These are phyloP conservation scores for Rhodinocichla rosea DNA, from an alignment of 2,113 vertebrate genomes.

Conservation along the genomic window DNA sequence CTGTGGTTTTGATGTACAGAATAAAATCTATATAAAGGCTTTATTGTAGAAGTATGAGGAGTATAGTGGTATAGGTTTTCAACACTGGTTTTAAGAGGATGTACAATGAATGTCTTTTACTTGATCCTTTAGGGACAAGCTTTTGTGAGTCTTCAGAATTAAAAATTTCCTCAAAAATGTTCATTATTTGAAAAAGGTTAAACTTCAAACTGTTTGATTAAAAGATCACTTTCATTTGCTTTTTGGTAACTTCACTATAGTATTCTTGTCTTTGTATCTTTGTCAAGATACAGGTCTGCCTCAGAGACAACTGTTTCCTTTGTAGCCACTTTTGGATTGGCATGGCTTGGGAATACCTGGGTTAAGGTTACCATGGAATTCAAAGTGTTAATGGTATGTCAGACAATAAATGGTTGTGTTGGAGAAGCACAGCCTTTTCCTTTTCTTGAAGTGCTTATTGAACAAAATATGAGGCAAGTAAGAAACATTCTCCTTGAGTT, in stretches of 20 bases:
- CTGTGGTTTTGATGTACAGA: background rate
- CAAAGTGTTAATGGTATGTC: background rate
- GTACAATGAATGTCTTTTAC: rapidly evolving
- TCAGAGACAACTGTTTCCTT: background rate
- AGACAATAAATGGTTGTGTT: background rate
- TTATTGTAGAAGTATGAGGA: background rate
- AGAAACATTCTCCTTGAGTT: background rate
- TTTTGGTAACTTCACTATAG: background rate
- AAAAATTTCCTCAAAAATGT: background rate
- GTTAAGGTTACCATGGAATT: background rate
- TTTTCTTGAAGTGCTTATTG: background rate
- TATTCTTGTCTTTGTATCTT: background rate
- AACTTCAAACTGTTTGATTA: background rate
- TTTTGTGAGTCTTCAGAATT: background rate
- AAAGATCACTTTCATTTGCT: background rate
- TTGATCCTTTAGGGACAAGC: background rate
- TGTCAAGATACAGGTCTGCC: background rate
- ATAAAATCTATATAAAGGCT: background rate
- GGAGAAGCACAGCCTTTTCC: background rate
- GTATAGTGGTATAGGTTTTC: background rate
- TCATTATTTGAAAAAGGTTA: background rate
- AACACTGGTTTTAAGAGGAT: background rate
- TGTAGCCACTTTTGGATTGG: background rate
- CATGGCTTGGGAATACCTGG: background rate
- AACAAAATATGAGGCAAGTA: background rate